These are phyloP conservation scores for Chrysemys picta DNA, from an alignment of 2,113 vertebrate species.

Conservation along the genomic window DNA sequence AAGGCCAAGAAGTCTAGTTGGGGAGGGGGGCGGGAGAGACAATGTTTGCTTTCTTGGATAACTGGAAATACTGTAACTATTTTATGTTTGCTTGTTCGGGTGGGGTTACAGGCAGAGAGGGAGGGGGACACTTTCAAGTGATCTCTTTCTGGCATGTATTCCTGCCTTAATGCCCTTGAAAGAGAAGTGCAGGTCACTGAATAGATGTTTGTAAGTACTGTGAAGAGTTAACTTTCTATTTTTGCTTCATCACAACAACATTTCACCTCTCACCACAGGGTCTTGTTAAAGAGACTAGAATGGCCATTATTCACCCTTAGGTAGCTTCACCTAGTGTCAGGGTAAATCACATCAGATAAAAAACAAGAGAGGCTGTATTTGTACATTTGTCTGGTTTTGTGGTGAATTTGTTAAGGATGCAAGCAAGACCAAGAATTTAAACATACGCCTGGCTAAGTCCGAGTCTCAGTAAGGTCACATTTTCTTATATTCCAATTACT, in stretches of 20 bases:
- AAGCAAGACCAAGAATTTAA: fast-evolving
- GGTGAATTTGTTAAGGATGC: not conserved
- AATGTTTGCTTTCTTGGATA: not conserved
- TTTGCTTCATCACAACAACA: not conserved
- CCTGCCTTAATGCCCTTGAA: not conserved
- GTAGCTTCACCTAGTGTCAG: not conserved
- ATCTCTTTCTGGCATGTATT: not conserved
- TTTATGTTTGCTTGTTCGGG: not conserved
- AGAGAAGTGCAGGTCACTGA: conserved; percentile 34
- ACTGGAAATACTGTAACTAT: not conserved
- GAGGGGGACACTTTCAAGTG: not conserved
- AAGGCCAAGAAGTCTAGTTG: not conserved
- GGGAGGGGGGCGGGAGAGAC: not conserved
- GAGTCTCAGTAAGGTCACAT: not conserved
- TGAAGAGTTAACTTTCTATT: not conserved
- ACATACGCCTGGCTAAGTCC: fast-evolving
- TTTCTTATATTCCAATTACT: not conserved
- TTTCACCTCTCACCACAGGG: not conserved
- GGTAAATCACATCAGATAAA: not conserved
- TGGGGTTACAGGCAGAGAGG: not conserved
- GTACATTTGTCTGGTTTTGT: not conserved
- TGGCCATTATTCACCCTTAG: not conserved
- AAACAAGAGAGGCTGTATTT: not conserved
- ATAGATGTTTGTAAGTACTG: not conserved
- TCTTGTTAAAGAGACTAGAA: not conserved